phyloP scores from a whole-genome alignment of 2,113 vertebrate genomes.

The Larimichthys crocea region DNA sequence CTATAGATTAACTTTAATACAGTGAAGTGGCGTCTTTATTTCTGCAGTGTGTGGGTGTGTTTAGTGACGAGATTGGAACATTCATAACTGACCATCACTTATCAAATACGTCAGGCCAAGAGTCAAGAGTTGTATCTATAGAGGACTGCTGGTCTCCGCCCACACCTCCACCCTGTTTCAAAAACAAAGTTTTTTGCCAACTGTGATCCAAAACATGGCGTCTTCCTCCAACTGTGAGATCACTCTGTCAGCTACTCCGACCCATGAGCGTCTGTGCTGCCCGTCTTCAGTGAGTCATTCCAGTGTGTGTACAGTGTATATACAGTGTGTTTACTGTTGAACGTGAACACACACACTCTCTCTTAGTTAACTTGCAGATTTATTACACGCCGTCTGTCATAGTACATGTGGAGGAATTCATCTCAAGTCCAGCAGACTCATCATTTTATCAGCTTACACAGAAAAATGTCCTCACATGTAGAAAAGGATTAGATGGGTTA shows the following conservation, averaged over 20 bases:
- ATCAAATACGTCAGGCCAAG: neutral
- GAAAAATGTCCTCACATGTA: neutral
- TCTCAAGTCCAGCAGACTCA: neutral
- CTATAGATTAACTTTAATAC: no score
- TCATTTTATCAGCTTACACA: neutral
- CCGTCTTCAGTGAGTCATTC: neutral
- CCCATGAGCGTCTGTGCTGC: neutral
- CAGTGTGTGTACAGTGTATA: no score
- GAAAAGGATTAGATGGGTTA: neutral
- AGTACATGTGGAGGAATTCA: neutral
- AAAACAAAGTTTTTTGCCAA: neutral
- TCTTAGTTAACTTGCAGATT: neutral
- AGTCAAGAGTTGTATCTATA: neutral
- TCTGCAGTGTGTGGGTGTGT: neutral
- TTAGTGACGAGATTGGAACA: neutral
- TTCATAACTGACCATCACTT: neutral
- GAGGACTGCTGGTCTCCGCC: neutral
- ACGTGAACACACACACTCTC: neutral
- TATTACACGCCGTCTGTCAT: neutral
- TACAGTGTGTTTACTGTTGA: neutral
- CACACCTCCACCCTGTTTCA: no score
- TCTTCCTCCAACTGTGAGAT: neutral
- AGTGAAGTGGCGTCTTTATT: neutral
- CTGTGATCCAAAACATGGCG: neutral
- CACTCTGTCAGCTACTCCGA: neutral